Conservation (phyloP, 2,888 invertebrate species). For the Seladonia tumulorum region DNA sequence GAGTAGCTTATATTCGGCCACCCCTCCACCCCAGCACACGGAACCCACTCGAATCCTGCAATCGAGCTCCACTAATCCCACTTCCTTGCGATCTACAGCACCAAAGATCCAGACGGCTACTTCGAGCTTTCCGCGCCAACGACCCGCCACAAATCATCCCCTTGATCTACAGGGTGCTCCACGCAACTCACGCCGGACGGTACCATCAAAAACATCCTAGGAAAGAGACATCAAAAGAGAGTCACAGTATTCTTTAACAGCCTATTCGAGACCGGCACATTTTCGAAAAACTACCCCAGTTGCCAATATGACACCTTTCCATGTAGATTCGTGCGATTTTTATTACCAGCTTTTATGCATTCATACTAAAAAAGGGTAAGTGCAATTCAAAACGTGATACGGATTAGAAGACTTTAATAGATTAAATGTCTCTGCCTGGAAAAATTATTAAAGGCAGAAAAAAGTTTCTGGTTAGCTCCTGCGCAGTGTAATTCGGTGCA, state of each 20-base stretch:
- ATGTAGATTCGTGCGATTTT: no score
- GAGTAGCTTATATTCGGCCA: slow-evolving; percentile 63
- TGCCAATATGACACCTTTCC: no score
- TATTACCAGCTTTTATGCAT: no score
- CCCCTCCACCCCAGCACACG: neutral
- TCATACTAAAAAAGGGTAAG: no score
- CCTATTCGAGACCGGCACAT: neutral
- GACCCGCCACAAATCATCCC: slow-evolving; percentile 50
- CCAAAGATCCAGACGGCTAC: slow-evolving; percentile 45
- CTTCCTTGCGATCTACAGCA: slow-evolving; percentile 41
- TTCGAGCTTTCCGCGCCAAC: slow-evolving; percentile 30
- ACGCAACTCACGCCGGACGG: slow-evolving; percentile 11
- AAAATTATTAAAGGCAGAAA: no score
- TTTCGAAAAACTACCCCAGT: no score
- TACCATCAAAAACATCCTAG: neutral
- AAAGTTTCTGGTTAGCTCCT: no score
- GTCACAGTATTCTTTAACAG: neutral
- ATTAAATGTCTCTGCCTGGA: no score
- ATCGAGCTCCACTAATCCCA: slow-evolving; percentile 70
- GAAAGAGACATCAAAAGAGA: no score
- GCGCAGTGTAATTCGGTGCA: no score
- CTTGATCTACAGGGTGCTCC: slow-evolving; percentile 35
- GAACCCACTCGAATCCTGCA: slow-evolving; percentile 63
- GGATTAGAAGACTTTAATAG: no score
- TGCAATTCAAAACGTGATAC: no score